Percentiles rank a stretch among this genome's conserved stretches.
These are phyloP conservation scores for Ophion ellenae DNA, from an alignment of 2,888 invertebrate species.

Conservation along the genomic window DNA sequence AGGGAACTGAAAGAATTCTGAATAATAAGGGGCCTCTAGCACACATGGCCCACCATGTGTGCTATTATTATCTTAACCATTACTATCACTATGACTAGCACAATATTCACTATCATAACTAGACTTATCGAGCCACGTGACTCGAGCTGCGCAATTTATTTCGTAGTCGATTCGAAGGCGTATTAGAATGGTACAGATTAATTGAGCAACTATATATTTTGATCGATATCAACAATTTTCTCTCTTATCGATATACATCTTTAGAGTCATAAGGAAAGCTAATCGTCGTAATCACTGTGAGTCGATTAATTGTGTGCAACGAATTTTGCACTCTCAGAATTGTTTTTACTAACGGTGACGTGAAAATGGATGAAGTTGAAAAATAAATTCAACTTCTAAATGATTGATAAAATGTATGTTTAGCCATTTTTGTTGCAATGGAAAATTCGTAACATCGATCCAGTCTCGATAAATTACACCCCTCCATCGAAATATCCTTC, in stretches of 20 bases:
- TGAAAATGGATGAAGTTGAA: no score
- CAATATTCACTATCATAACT: background rate
- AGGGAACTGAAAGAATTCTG: conserved; percentile 18
- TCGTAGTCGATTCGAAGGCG: conserved; percentile 57
- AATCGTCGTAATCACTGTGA: background rate
- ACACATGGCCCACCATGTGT: conserved; percentile 58
- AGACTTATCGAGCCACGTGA: conserved; percentile 20
- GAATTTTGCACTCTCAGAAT: background rate
- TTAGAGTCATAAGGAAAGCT: no score
- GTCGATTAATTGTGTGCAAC: background rate
- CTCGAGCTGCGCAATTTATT: conserved; percentile 47
- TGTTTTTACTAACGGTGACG: background rate
- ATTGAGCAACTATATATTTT: conserved; percentile 77
- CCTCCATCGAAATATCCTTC: no score
- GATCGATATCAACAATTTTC: conserved; percentile 3
- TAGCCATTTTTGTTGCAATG: no score
- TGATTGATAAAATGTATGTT: no score
- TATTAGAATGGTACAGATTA: conserved; percentile 71
- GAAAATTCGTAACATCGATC: no score
- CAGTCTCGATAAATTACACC: no score
- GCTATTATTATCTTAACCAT: background rate
- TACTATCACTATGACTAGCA: conserved; percentile 12
- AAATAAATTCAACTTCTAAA: no score
- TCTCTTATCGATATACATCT: background rate
- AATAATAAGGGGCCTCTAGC: conserved; percentile 51